These are phyloP conservation scores for Origma solitaria DNA, from an alignment of 2,113 vertebrate species.

Conservation along the genomic window DNA sequence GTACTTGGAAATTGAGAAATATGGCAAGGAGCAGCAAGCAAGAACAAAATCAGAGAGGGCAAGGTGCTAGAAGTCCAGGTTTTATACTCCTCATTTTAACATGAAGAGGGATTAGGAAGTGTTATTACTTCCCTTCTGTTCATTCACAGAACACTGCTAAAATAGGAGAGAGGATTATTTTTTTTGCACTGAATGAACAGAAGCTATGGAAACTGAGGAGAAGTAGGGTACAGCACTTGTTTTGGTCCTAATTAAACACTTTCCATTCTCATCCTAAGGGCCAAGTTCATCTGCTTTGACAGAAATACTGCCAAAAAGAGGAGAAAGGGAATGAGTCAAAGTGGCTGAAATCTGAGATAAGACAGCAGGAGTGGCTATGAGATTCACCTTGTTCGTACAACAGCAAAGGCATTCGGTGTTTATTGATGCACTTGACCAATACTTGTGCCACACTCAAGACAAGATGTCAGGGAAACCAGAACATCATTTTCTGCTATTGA, in stretches of 20 bases:
- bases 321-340: background rate
- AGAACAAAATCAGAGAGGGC: background rate
- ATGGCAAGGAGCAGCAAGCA: background rate
- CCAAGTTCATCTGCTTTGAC: background rate
- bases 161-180: background rate
- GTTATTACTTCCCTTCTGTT: background rate
- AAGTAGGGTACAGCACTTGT: background rate
- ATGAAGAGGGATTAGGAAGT: background rate
- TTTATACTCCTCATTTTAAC: background rate
- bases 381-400: background rate
- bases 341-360: background rate
- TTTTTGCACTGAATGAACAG: background rate
- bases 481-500: background rate
- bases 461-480: background rate
- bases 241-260: background rate
- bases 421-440: constrained; percentile 16
- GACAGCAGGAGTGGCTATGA: background rate
- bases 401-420: background rate
- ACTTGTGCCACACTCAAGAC: background rate
- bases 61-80: background rate
- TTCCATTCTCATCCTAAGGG: background rate
- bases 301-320: background rate
- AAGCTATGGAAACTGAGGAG: background rate
- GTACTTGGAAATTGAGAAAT: background rate
- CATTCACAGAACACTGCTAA: background rate